Conservation (phyloP, 2,888 invertebrate species). For the Spodoptera picta region DNA sequence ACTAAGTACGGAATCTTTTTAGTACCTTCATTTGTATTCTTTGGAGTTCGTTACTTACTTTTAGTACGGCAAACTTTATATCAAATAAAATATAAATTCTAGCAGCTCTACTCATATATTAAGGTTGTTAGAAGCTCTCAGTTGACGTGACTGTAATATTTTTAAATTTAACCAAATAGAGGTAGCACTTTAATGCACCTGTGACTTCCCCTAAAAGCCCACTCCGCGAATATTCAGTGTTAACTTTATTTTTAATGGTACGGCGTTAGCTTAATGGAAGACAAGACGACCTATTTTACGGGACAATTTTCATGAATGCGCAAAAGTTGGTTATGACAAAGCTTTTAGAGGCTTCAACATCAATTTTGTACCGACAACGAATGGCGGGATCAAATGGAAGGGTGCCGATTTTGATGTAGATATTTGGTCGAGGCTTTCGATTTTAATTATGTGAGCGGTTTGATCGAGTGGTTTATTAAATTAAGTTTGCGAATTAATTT, state of each 20-base stretch:
- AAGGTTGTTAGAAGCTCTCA: slow-evolving; percentile 51
- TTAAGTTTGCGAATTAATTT: background rate
- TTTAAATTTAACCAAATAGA: slow-evolving; percentile 80
- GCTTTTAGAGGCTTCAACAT: slow-evolving; percentile 77
- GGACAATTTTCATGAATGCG: slow-evolving; percentile 82
- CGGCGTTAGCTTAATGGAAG: slow-evolving; percentile 83
- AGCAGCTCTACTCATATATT: slow-evolving; percentile 44
- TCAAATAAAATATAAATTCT: slow-evolving; percentile 43
- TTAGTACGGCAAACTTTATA: slow-evolving; percentile 29
- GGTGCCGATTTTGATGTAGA: slow-evolving; percentile 51
- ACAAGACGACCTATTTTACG: slow-evolving; percentile 84
- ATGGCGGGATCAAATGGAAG: slow-evolving; percentile 53
- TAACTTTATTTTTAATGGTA: slow-evolving; percentile 84
- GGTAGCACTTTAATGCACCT: slow-evolving; percentile 83
- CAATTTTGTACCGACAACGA: slow-evolving; percentile 64
- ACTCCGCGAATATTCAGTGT: slow-evolving; percentile 75
- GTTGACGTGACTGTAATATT: slow-evolving; percentile 70
- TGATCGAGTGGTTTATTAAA: slow-evolving; percentile 23
- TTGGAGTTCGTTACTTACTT: slow-evolving; percentile 3
- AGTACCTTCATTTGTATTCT: slow-evolving; percentile 10
- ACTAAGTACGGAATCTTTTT: background rate
- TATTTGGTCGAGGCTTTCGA: slow-evolving; percentile 49
- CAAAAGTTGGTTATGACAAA: slow-evolving; percentile 79
- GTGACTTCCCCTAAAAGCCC: slow-evolving; percentile 82
- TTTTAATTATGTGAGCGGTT: slow-evolving; percentile 31